phyloP scores from a whole-genome alignment of 2,113 vertebrate species.

The Felis chaus region DNA sequence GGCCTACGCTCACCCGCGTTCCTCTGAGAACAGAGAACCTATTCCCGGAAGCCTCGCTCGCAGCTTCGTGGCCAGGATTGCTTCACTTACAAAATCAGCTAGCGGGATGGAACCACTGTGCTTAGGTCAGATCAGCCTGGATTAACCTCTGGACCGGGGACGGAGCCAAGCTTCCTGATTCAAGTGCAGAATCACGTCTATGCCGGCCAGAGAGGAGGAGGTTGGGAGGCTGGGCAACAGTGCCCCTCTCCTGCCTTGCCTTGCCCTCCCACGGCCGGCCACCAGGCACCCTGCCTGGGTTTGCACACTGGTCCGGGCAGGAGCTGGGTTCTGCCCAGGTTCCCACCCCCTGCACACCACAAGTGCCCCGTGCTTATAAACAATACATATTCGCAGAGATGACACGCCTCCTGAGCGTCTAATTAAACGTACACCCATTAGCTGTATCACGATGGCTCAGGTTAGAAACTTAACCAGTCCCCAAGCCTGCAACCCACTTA shows the following conservation, averaged over 20 bases:
- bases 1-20: not conserved
- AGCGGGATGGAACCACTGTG: not conserved
- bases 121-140: not conserved
- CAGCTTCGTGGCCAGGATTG: not conserved
- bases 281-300: rapidly evolving
- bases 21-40: not conserved
- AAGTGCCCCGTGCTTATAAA: too few relatives aligned
- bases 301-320: not conserved
- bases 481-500: not conserved
- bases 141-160: not conserved
- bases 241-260: not conserved
- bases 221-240: rapidly evolving
- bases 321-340: not conserved
- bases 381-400: not conserved
- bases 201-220: not conserved
- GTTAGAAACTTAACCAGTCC: rapidly evolving
- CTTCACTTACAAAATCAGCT: not conserved
- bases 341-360: not conserved
- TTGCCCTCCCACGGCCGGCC: not conserved
- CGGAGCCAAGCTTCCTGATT: not conserved
- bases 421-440: conserved; percentile 18
- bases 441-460: not conserved
- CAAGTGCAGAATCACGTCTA: not conserved
- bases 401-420: conserved; percentile 22
- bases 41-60: not conserved